Conservation (phyloP, 1,140 invertebrate species). For the Aphis gossypii region DNA sequence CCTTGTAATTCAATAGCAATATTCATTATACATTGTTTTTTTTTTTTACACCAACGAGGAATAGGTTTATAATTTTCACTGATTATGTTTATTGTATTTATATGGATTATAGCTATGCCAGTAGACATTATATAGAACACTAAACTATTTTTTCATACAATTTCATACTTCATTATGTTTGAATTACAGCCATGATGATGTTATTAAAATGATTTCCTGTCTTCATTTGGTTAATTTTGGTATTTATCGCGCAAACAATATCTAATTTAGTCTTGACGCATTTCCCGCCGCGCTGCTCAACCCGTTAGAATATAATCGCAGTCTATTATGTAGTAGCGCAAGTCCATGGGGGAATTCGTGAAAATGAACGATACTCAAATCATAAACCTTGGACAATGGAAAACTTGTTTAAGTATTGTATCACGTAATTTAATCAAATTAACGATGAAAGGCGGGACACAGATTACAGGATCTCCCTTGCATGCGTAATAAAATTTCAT, state of each 20-base stretch:
- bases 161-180: background rate
- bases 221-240: background rate
- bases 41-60: background rate
- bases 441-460: background rate
- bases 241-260: slow-evolving; percentile 7
- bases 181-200: background rate
- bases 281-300: background rate
- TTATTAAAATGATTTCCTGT: background rate
- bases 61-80: background rate
- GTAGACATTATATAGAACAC: background rate
- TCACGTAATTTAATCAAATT: slow-evolving; percentile 35
- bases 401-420: background rate
- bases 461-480: background rate
- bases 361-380: slow-evolving; percentile 14
- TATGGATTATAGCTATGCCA: background rate
- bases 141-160: background rate
- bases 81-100: background rate
- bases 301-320: slow-evolving; percentile 9
- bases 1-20: background rate
- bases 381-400: slow-evolving; percentile 22
- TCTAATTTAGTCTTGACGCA: slow-evolving; percentile 1
- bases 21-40: background rate
- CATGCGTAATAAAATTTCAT: background rate
- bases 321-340: background rate
- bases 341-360: slow-evolving; percentile 25